These are phyloP conservation scores for Corythornis madagascariensis DNA, from an alignment of 2,113 vertebrate genomes.

Conservation along the genomic window DNA sequence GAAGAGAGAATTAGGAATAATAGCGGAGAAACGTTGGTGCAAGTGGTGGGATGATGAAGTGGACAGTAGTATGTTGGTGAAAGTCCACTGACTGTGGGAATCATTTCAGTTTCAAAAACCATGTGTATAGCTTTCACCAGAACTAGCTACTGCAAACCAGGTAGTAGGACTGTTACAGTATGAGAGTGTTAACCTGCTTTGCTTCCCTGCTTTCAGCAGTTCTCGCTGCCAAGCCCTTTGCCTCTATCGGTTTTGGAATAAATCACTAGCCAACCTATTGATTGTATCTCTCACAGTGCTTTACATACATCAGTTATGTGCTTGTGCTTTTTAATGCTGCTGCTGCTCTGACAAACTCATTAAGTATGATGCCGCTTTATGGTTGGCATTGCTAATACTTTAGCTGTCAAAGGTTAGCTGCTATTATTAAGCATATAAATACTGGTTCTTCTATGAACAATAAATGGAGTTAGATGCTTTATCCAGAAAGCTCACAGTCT, in stretches of 20 bases:
- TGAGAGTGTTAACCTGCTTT: neutral
- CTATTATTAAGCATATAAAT: conserved; percentile 12
- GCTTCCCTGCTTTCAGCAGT: neutral
- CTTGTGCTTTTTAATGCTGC: conserved; percentile 58
- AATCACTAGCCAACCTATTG: conserved; percentile 36
- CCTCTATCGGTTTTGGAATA: conserved; percentile 36
- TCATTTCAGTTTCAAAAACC: neutral
- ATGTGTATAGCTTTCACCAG: neutral
- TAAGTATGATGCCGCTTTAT: conserved; percentile 56
- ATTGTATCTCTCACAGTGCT: conserved; percentile 20
- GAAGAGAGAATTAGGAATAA: neutral
- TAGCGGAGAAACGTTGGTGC: neutral
- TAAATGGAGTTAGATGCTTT: neutral
- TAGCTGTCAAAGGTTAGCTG: conserved; percentile 10
- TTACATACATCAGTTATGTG: conserved; percentile 50
- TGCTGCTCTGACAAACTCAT: conserved; percentile 50
- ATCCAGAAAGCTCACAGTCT: neutral
- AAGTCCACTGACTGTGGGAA: neutral
- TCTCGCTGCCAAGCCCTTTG: conserved; percentile 5
- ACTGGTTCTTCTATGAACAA: neutral
- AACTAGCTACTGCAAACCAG: neutral
- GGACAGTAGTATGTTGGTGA: neutral
- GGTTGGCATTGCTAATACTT: conserved; percentile 16
- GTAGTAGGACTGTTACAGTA: fast-evolving
- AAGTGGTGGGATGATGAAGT: neutral